Evolutionary conservation across 2,888 invertebrate genomes (phyloP).

Genomic region (Synanthedon tipuliformis): DNA sequence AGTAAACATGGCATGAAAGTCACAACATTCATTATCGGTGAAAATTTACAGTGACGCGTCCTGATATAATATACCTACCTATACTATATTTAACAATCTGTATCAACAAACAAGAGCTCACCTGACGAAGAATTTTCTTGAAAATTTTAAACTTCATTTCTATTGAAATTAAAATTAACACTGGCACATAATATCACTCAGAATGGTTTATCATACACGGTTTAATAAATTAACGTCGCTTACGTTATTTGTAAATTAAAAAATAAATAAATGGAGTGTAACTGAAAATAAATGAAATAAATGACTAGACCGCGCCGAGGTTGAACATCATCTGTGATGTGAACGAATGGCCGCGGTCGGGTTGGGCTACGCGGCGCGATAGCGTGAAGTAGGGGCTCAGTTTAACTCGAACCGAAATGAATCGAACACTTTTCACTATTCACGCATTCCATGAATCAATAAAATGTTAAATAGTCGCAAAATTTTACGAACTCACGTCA

Average conservation of each 20-base stretch:
- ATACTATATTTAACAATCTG: constrained; percentile 11
- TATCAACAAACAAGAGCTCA: constrained; percentile 26
- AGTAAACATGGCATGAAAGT: too few species aligned
- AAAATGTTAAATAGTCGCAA: too few species aligned
- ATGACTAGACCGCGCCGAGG: background rate
- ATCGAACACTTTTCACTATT: too few species aligned
- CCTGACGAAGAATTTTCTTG: constrained; percentile 51
- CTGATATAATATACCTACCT: background rate
- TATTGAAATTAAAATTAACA: constrained; percentile 10
- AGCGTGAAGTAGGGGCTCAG: too few species aligned
- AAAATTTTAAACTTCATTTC: constrained; percentile 59
- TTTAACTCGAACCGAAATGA: too few species aligned
- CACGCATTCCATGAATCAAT: too few species aligned
- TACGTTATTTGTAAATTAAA: constrained; percentile 10
- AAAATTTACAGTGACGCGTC: background rate
- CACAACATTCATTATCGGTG: too few species aligned
- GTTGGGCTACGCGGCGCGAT: background rate
- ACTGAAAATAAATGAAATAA: background rate
- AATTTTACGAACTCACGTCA: too few species aligned
- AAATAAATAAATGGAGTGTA: background rate
- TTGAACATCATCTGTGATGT: background rate
- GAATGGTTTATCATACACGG: constrained; percentile 22
- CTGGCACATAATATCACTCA: constrained; percentile 13
- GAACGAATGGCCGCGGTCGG: background rate
- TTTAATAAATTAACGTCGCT: constrained; percentile 23